Evolutionary conservation across 2,888 invertebrate genomes (phyloP).

Genomic region (Spilarctia lutea): DNA sequence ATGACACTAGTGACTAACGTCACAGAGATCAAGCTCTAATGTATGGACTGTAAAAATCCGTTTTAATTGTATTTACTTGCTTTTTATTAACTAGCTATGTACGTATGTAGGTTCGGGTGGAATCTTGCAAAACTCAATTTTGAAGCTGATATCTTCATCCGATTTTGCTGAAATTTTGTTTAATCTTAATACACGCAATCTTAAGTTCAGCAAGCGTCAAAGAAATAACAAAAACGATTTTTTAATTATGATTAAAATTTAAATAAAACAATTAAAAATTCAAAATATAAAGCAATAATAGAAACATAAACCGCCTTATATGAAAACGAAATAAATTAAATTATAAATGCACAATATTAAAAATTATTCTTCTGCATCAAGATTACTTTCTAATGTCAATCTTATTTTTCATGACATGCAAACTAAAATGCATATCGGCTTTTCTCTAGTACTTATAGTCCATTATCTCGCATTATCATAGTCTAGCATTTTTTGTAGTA

Average conservation of each 20-base stretch:
- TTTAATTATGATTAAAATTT: neutral
- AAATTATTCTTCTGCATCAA: neutral
- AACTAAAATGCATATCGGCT: neutral
- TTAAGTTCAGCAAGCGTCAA: neutral
- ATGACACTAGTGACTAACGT: too few relatives aligned
- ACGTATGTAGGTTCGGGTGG: too few relatives aligned
- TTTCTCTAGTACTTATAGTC: too few relatives aligned
- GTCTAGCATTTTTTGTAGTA: too few relatives aligned
- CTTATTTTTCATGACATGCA: neutral
- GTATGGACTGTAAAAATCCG: neutral
- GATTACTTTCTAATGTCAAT: neutral
- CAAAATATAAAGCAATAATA: neutral
- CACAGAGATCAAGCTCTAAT: too few relatives aligned
- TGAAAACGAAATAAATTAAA: neutral
- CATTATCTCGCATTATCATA: too few relatives aligned
- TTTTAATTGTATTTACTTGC: neutral
- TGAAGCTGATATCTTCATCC: too few relatives aligned
- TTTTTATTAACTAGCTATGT: too few relatives aligned
- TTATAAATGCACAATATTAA: neutral
- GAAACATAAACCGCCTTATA: neutral
- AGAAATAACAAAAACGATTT: too few relatives aligned
- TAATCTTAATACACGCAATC: neutral
- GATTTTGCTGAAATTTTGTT: too few relatives aligned
- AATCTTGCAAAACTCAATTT: too few relatives aligned
- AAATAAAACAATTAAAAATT: neutral